Evolutionary conservation across 2,113 vertebrate species (phyloP), one percentile per base, ranked within the genome.

Genomic region (Puffinus mauretanicus): DNA sequence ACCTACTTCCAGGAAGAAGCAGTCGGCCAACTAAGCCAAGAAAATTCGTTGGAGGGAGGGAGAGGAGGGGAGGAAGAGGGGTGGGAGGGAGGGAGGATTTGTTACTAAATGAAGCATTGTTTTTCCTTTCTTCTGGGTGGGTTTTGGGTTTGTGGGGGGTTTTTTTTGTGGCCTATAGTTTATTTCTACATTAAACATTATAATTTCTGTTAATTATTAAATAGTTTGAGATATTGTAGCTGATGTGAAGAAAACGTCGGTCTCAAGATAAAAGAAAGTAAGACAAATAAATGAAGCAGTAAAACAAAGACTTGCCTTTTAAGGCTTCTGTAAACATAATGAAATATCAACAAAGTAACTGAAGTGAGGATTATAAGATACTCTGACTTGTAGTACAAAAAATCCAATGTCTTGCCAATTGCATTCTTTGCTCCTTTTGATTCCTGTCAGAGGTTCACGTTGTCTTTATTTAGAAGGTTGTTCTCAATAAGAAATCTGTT

Each of bases 1-100:
- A 93, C 90, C 88, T 92, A 81, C 72, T 95, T 96, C 86, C 90
- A 92, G 76, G 85, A 94, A 71, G 86, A 55, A 81, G 57, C 57
- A 64, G 82, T 32, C 32, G 0, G 64, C 38, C 36, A 80, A 17
- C 46, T 24, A 51, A 71, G 42, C 88, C 80, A 93, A 93, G 83
- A 88, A 96, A 84, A 65, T 24, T 66, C 83, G 49, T 13, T 58
- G 72, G 21, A 83, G 67, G 38, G 49, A 66, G 60, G 36, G n/a
- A 57, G 46, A 65, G 44, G 19, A 81, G 29, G 38, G 27, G n/a
- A 64, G 21, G 44, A 96, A 83, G 54, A 70, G 30, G 29, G 30
- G 29, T 0, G 3, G 49, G 55, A 62, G 61, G 46, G 60, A 66
- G 66, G 18, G 29, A 69, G 32, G 15, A 72, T 67, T 44, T 86